A percentile compares a stretch with the other conserved stretches of the same genome.
Conservation (phyloP, 2,113 vertebrate species). For the Rafetus swinhoei region DNA sequence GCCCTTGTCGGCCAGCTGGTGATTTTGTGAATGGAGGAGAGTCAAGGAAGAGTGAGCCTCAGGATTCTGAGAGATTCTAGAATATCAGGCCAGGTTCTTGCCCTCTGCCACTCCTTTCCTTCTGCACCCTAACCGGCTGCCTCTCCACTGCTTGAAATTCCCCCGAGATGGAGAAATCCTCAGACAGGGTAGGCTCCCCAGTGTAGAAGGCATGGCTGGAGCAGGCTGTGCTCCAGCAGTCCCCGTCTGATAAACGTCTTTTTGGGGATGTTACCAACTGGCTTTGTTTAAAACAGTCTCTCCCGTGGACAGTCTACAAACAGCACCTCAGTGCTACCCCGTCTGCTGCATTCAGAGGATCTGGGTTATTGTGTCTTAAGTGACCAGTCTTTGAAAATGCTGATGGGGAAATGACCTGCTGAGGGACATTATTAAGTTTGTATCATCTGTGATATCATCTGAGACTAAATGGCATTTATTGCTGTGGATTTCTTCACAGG, state of each 20-base stretch:
- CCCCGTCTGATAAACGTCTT: neutral
- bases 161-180: neutral
- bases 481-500: slow-evolving; percentile 64
- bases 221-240: neutral
- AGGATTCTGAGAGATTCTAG: neutral
- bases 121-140: neutral
- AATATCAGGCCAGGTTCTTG: neutral
- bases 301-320: neutral
- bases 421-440: neutral
- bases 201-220: neutral
- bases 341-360: neutral
- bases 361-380: neutral
- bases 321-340: neutral
- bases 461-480: slow-evolving; percentile 4
- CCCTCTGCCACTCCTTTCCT: neutral
- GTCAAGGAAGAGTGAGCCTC: neutral
- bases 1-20: neutral
- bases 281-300: neutral
- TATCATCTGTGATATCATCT: neutral
- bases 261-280: neutral
- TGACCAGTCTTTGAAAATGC: neutral
- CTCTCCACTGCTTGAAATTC: rapidly evolving
- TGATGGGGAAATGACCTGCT: rapidly evolving
- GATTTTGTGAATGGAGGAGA: neutral
- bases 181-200: rapidly evolving